Base-by-base conservation (phyloP, 1,140 invertebrate genomes). In the Eciton burchellii region DNA sequence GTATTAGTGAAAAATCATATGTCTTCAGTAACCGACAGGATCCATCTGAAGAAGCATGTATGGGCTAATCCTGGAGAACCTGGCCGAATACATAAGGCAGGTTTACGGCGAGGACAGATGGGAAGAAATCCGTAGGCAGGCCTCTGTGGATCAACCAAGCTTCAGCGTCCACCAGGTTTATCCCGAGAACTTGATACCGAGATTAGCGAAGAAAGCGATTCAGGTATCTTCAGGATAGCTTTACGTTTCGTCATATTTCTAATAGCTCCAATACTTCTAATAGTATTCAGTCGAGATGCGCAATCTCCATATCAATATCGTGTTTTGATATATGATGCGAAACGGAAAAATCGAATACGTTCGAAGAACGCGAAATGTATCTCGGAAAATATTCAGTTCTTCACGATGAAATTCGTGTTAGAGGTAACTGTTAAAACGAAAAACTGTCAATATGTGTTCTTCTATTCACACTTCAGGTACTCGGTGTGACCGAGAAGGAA, bases 141-240 rank as follows among this genome's bases (percentile, higher is more conserved):
- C 97, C 0, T 95, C 96, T 6, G 96, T 99, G 0, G 96, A 98
- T 84, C 96, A 98, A 84, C 96, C 97, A 1, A 97, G 97, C 60
- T 99, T 99, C 94, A 97, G 97, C 84, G 97, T 98, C 24, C 98
- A 99, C 93, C 97, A 99, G 90, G 97, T 98, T 14, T 99, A 99
- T 94, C 96, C 97, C 0, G 98, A 99, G 93, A 97, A 96, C 84
- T 94, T 98, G 19, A 97, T 99, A 72, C 96, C 97, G 0, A 95
- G 96, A 90, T 94, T 99, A 41, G 97, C 97, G 0, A 97, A 96
- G 89, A 97, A 97, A 86, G 97, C 98, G 1, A 97, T 97, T 89
- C 95, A 97, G 96, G 97, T 98, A 94, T 92, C 89, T n/a, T 29
- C n/a, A 4, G 12, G 9, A 16, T 29, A 12, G n/a, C n/a, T n/a